Conservation (phyloP, 2,113 vertebrate species). For the Pygathrix nemaeus region DNA sequence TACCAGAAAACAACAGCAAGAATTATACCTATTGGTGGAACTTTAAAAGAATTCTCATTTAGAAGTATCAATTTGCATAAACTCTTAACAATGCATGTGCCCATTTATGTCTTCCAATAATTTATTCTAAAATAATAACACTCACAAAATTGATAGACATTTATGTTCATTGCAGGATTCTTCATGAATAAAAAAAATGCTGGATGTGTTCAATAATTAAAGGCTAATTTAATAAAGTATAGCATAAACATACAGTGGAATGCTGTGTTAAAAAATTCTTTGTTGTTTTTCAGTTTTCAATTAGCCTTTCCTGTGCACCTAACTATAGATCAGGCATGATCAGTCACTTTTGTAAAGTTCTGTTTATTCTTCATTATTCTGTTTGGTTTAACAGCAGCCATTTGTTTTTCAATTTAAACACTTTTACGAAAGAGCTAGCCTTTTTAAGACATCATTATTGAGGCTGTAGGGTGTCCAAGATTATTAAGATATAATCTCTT, state of each 20-base stretch:
- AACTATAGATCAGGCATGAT: background rate
- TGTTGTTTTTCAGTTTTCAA: background rate
- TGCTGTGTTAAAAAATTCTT: background rate
- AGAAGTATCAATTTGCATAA: background rate
- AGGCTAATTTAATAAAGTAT: background rate
- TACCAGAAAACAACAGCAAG: background rate
- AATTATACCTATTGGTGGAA: background rate
- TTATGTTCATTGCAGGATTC: background rate
- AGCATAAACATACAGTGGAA: background rate
- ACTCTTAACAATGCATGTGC: background rate
- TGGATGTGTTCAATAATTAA: background rate
- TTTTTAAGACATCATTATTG: background rate
- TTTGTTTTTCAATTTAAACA: constrained; percentile 35
- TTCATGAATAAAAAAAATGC: background rate
- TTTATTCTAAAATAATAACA: constrained; percentile 14
- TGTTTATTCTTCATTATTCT: constrained; percentile 30
- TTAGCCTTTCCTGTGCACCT: background rate
- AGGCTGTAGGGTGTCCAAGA: background rate
- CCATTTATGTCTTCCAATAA: background rate
- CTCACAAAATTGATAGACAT: background rate
- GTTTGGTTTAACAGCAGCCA: background rate
- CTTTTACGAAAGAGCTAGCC: background rate
- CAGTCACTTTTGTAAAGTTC: background rate
- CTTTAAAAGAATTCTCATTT: background rate
- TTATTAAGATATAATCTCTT: background rate